These are phyloP conservation scores for Argyrosomus regius DNA, from an alignment of 2,797 vertebrate species.

Conservation along the genomic window DNA sequence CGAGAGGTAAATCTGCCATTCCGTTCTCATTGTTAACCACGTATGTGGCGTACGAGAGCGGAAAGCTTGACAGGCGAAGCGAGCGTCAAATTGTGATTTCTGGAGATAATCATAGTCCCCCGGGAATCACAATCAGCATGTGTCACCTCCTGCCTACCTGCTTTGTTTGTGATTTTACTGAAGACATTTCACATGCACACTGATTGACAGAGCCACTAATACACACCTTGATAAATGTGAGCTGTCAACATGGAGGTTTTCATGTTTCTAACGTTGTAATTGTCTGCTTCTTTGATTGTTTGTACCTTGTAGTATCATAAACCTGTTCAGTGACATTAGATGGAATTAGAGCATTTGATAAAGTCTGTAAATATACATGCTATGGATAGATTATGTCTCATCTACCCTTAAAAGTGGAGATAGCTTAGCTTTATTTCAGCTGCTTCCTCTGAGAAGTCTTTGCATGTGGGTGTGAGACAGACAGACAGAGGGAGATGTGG, in stretches of 20 bases:
- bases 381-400: slow-evolving; percentile 7
- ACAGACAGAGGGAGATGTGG: neutral
- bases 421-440: slow-evolving; percentile 19
- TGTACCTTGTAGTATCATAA: slow-evolving; percentile 2
- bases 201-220: slow-evolving; percentile 39
- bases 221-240: slow-evolving; percentile 1
- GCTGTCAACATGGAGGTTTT: slow-evolving; percentile 8
- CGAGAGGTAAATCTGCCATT: neutral
- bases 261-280: slow-evolving; percentile 1
- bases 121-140: neutral
- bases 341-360: slow-evolving; percentile 8
- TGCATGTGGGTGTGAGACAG: slow-evolving; percentile 9
- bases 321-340: slow-evolving; percentile 1
- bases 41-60: neutral
- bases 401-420: slow-evolving; percentile 4
- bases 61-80: slow-evolving; percentile 10
- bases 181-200: slow-evolving; percentile 6
- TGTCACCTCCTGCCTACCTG: slow-evolving; percentile 12
- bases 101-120: slow-evolving; percentile 16
- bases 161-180: slow-evolving; percentile 12
- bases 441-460: slow-evolving; percentile 7
- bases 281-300: slow-evolving; percentile 25
- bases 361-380: slow-evolving; percentile 3
- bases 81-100: neutral
- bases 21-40: neutral